phyloP scores from a whole-genome alignment of 2,113 vertebrate species.

The Conger conger region DNA sequence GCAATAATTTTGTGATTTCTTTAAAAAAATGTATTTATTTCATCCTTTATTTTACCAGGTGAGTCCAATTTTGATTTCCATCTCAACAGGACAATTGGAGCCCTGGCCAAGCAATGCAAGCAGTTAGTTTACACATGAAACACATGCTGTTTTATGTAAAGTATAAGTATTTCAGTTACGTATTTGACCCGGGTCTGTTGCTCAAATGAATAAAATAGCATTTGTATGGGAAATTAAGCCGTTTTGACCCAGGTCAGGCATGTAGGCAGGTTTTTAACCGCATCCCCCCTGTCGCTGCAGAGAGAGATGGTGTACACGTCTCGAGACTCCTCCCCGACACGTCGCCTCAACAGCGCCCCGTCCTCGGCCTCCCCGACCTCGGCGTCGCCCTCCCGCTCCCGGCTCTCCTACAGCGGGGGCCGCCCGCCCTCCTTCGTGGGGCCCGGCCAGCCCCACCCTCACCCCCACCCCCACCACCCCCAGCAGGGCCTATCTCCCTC shows the following conservation, averaged over 20 bases:
- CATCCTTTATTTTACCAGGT: too few species aligned
- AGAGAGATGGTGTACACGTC: conserved; percentile 96
- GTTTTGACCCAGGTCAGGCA: too few species aligned
- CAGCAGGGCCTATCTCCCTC: conserved; percentile 83
- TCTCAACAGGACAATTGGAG: too few species aligned
- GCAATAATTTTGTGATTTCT: background rate
- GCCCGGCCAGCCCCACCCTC: conserved; percentile 67
- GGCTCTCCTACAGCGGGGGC: conserved; percentile 87
- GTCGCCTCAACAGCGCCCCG: conserved; percentile 89
- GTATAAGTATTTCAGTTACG: too few species aligned
- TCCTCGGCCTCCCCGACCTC: conserved; percentile 70
- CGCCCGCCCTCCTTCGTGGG: conserved; percentile 89
- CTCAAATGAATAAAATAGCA: too few species aligned
- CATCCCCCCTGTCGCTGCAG: conserved; percentile 62
- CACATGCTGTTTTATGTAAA: too few species aligned
- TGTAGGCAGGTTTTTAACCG: conserved; percentile 34
- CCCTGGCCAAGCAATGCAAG: too few species aligned
- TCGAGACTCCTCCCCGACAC: conserved; percentile 91
- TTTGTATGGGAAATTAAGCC: too few species aligned
- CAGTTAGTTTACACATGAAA: too few species aligned
- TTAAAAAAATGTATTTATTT: too few species aligned
- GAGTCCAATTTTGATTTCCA: too few species aligned
- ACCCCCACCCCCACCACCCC: conserved; percentile 63
- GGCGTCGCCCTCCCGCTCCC: conserved; percentile 88
- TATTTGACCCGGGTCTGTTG: too few species aligned